Conservation (phyloP, 1,140 invertebrate genomes). For the Solenopsis invicta region DNA sequence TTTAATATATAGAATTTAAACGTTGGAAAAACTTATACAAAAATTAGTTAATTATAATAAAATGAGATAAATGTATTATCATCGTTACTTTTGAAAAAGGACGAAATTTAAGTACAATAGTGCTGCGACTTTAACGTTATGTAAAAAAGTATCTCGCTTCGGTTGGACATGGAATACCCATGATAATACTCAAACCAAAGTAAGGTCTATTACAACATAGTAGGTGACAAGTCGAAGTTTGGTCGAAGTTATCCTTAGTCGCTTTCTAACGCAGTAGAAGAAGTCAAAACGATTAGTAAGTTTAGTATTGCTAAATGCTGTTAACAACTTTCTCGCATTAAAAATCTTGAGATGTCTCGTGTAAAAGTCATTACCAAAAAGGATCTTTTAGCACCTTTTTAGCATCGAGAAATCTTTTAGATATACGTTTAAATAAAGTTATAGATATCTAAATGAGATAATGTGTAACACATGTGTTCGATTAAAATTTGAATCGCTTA, state of each 20-base stretch:
- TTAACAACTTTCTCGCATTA: slow-evolving; percentile 8
- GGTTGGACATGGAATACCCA: no score
- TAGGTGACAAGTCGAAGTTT: background rate
- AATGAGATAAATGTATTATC: no score
- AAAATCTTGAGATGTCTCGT: background rate
- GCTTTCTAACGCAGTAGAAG: background rate
- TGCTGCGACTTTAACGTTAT: no score
- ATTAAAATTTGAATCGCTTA: background rate
- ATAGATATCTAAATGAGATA: background rate
- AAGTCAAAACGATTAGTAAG: background rate
- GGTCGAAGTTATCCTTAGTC: background rate
- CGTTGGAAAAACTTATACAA: no score
- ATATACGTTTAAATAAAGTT: background rate
- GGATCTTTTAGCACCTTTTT: background rate
- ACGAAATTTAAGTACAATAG: no score
- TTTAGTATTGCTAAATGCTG: background rate
- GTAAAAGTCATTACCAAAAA: background rate
- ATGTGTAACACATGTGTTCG: background rate
- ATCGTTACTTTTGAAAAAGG: no score
- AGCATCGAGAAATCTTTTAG: background rate
- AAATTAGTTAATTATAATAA: no score
- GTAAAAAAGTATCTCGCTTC: no score
- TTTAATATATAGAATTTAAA: no score
- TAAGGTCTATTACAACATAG: no score
- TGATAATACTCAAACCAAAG: no score